Evolutionary conservation across 2,797 vertebrate species (phyloP), one percentile per base, ranked within the genome.

Genomic region (Trachops cirrhosus): DNA sequence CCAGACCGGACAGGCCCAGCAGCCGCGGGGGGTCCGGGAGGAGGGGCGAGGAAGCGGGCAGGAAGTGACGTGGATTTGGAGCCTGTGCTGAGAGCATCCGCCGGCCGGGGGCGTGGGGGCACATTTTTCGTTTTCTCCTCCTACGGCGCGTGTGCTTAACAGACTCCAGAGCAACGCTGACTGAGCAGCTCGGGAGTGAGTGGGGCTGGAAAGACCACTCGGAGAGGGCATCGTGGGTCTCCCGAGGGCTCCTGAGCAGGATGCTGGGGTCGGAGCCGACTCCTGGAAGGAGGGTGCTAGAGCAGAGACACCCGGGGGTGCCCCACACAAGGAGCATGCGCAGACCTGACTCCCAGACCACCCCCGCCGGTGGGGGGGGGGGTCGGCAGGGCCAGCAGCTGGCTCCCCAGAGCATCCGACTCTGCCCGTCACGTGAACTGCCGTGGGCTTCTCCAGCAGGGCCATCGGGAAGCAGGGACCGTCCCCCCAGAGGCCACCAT

Each of bases 141-240:
- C n/a, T n/a, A 16, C 9, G 2, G 16, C 3, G 7, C 1, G 0
- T 10, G 16, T 21, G 19, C 9, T 37, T 41, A 46, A 9, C 54
- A 39, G 29, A 34, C 16, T 16, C 32, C 2, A 5, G 24, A 34
- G 41, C 48, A 32, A 52, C 19, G 32, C 34, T 46, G 50, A 12
- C 52, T 10, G 29, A 57, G 29, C 18, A 1, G 9, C 2, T 2
- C 18, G 15, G 1, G 14, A 9, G 37, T 19, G 10, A 34, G 22
- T 0, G 21, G 48, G 14, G 39, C 16, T 34, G 54, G 14, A 3
- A 15, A 50, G 39, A 15, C 29, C 34, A 3, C 26, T 29, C 26
- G 26, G 26, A 29, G 57, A 29, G 10, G 57, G 26, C 11, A 4
- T 29, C 26, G 11, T 26, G 26, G 10, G 26, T 29, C 26, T 59